Evolutionary conservation across 2,797 vertebrate species (phyloP).

Genomic region (Chrysocyon brachyurus): DNA sequence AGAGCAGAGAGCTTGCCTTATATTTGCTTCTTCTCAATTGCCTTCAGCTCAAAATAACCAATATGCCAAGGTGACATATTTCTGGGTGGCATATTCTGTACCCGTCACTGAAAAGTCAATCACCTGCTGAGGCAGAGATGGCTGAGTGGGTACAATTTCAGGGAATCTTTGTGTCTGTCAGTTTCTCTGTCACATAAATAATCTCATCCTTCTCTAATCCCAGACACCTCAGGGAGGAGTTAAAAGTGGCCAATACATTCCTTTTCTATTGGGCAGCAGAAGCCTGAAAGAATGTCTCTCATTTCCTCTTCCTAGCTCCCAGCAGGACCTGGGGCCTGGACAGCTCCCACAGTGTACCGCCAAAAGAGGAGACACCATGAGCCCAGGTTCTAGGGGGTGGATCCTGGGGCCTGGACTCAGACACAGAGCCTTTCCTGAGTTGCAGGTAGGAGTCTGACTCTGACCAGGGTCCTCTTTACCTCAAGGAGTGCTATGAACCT

Average conservation of each 20-base stretch:
- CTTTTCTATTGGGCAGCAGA: background rate
- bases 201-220: background rate
- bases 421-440: background rate
- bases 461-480: background rate
- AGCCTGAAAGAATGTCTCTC: background rate
- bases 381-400: background rate
- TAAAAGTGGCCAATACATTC: background rate
- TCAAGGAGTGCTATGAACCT: background rate
- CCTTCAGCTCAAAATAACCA: background rate
- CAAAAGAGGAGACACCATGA: background rate
- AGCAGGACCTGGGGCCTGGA: background rate
- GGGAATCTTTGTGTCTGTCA: background rate
- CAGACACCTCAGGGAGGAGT: background rate
- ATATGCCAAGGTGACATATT: background rate
- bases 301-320: background rate
- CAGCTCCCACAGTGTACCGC: accelerated
- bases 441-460: conserved; percentile 39
- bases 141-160: background rate
- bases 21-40: background rate
- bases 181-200: background rate
- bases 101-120: background rate
- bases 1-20: background rate
- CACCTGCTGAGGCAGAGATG: background rate
- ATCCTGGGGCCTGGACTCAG: accelerated
- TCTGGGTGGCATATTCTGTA: background rate